These are phyloP conservation scores for Sesamia inferens DNA, from an alignment of 2,888 invertebrate genomes.

Conservation along the genomic window DNA sequence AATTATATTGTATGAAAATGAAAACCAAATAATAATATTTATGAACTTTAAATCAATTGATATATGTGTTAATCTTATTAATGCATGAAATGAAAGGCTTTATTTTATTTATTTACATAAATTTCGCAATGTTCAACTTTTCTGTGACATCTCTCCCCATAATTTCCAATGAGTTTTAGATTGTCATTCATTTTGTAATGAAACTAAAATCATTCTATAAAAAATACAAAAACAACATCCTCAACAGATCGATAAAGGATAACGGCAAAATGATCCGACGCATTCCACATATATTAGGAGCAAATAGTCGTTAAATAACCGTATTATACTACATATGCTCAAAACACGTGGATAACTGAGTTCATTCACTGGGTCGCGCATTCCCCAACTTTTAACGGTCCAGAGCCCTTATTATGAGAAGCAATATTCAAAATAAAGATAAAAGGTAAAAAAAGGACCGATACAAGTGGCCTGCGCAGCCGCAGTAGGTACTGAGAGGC, in stretches of 20 bases:
- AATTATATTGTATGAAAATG: too few relatives aligned
- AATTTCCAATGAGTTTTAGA: not conserved
- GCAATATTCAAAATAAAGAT: slow-evolving; percentile 86
- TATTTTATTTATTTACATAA: too few relatives aligned
- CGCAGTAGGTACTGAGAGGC: slow-evolving; percentile 69
- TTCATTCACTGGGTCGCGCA: slow-evolving; percentile 80
- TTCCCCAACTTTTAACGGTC: slow-evolving; percentile 80
- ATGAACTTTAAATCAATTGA: too few relatives aligned
- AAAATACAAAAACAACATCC: not conserved
- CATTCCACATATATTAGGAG: slow-evolving; percentile 50
- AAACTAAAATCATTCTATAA: not conserved
- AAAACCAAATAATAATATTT: too few relatives aligned
- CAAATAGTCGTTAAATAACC: slow-evolving; percentile 66
- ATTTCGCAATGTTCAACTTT: too few relatives aligned
- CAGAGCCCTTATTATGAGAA: slow-evolving; percentile 83
- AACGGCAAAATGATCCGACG: slow-evolving; percentile 28
- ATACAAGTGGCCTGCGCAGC: slow-evolving; percentile 76
- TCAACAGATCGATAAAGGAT: slow-evolving; percentile 6
- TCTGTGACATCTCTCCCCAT: not conserved
- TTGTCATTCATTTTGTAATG: not conserved
- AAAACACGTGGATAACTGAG: slow-evolving; percentile 75
- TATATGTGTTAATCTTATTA: too few relatives aligned
- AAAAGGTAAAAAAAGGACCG: slow-evolving; percentile 81
- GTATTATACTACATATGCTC: slow-evolving; percentile 62
- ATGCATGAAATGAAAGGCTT: too few relatives aligned